phyloP scores from a whole-genome alignment of 1,140 invertebrate genomes.

The Hydropsyche tenuis region DNA sequence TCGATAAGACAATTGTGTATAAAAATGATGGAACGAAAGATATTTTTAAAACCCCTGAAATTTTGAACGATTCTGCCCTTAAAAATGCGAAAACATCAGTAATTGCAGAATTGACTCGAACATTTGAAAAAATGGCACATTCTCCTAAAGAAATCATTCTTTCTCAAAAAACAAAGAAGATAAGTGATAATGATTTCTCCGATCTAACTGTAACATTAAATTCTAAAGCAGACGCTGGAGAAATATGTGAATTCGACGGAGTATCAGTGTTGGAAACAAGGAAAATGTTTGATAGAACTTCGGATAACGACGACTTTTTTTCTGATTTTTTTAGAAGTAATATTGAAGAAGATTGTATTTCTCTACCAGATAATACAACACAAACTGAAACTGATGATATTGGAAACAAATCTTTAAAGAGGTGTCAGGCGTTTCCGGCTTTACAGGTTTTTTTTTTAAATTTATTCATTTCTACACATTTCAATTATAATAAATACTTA shows the following conservation, averaged over 20 bases:
- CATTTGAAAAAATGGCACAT: neutral
- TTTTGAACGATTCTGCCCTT: constrained; percentile 8
- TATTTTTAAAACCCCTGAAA: neutral
- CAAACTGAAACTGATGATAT: constrained; percentile 36
- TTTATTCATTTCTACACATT: neutral
- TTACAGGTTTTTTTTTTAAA: constrained; percentile 53
- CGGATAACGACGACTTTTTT: neutral
- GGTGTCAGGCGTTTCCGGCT: constrained; percentile 62
- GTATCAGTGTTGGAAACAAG: neutral
- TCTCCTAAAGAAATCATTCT: neutral
- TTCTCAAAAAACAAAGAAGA: neutral
- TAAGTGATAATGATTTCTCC: neutral
- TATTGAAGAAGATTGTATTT: constrained; percentile 38
- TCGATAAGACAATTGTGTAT: neutral
- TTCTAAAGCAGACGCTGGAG: neutral
- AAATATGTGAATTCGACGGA: too few species aligned
- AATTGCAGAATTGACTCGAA: constrained; percentile 4
- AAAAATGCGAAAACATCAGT: constrained; percentile 11
- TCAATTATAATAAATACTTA: neutral
- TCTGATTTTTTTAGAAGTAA: neutral
- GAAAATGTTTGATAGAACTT: neutral
- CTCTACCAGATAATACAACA: constrained; percentile 29
- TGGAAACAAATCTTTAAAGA: constrained; percentile 54
- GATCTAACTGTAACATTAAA: neutral
- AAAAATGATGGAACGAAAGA: neutral